A percentile compares a stretch with the other conserved stretches of the same genome.
Conservation (phyloP, 2,113 vertebrate species). For the Glaucidium brasilianum region DNA sequence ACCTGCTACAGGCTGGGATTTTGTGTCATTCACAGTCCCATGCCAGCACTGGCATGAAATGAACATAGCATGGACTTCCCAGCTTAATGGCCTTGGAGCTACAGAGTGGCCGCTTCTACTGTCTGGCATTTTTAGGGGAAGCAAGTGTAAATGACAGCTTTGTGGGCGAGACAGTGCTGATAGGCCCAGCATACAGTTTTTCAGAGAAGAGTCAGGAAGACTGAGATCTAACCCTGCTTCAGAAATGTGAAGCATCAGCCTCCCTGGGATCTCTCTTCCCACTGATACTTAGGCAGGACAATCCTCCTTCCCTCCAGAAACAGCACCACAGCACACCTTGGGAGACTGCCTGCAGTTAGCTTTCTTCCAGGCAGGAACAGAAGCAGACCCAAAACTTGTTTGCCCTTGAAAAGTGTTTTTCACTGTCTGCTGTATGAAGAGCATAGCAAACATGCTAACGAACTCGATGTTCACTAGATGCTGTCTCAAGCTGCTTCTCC, state of each 20-base stretch:
- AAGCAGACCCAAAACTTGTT: background rate
- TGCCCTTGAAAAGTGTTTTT: background rate
- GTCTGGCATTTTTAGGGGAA: background rate
- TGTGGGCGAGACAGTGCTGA: background rate
- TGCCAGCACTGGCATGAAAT: background rate
- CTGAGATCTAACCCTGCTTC: background rate
- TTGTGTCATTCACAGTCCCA: background rate
- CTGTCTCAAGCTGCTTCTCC: background rate
- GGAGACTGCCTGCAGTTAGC: background rate
- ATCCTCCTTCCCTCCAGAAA: background rate
- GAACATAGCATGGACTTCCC: accelerated
- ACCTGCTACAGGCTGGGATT: background rate
- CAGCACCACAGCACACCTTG: background rate
- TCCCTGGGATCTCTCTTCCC: background rate
- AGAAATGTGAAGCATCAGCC: background rate
- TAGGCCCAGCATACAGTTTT: background rate
- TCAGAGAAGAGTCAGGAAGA: background rate
- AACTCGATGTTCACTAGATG: accelerated
- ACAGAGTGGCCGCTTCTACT: background rate
- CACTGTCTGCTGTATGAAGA: background rate
- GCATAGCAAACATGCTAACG: background rate
- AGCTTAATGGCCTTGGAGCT: too few species aligned
- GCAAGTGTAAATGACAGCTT: background rate
- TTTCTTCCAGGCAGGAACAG: background rate
- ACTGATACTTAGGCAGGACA: background rate